Conservation (phyloP, 2,113 vertebrate species). For the Gallinago jamesoni region DNA sequence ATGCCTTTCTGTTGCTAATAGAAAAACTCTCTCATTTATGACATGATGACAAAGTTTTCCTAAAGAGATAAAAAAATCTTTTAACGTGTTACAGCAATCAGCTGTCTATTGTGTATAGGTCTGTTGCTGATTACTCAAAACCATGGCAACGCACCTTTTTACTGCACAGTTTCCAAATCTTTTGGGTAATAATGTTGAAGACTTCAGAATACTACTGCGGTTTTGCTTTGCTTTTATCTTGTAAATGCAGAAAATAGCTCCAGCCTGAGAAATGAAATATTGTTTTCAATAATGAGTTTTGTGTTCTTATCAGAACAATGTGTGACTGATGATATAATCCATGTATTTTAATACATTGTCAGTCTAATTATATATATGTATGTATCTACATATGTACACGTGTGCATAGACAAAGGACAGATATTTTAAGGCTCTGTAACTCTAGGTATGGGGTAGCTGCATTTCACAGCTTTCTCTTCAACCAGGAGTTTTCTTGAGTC, state of each 20-base stretch:
- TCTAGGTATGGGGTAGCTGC: neutral
- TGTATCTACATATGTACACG: no score
- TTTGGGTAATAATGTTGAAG: conserved; percentile 29
- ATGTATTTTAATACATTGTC: neutral
- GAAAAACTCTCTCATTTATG: neutral
- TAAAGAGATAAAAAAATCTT: neutral
- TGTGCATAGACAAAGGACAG: neutral
- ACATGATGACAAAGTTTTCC: conserved; percentile 14
- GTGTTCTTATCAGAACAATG: neutral
- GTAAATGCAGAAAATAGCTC: neutral
- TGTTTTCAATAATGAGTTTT: neutral
- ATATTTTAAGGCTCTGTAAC: neutral
- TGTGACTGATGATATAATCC: neutral
- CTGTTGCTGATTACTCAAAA: conserved; percentile 23
- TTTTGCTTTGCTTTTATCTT: conserved; percentile 32
- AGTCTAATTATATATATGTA: fast-evolving
- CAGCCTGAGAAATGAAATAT: neutral
- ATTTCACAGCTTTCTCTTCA: neutral
- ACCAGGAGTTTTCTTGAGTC: neutral
- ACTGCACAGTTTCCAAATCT: neutral
- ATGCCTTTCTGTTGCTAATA: neutral
- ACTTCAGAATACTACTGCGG: neutral
- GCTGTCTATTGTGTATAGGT: conserved; percentile 22
- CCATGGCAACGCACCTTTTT: conserved; percentile 59
- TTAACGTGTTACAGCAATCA: conserved; percentile 39